A percentile compares a stretch with the other conserved stretches of the same genome.
Conservation (phyloP, 2,888 invertebrate species). For the Eupithecia subumbrata region DNA sequence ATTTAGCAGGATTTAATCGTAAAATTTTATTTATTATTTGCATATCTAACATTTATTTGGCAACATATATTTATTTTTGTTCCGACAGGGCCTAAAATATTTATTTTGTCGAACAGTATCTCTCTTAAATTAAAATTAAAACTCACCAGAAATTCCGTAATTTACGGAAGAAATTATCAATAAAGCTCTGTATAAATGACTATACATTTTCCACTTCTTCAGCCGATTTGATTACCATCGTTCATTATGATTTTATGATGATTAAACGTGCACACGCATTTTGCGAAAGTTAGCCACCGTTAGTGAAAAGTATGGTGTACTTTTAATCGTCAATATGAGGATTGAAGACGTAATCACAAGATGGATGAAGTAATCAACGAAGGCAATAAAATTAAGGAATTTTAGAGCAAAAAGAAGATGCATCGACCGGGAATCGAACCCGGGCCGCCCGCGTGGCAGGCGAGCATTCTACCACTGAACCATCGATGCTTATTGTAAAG, state of each 20-base stretch:
- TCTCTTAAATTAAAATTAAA: background rate
- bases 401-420: constrained; percentile 55
- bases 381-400: background rate
- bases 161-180: constrained; percentile 23
- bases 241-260: constrained; percentile 21
- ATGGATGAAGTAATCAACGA: background rate
- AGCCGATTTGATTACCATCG: constrained; percentile 3
- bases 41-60: background rate
- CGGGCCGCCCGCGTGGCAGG: constrained; percentile 84
- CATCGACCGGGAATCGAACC: constrained; percentile 83
- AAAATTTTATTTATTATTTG: background rate
- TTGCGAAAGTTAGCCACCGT: background rate
- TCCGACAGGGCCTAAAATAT: background rate
- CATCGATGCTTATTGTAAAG: constrained; percentile 73
- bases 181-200: constrained; percentile 16
- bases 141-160: constrained; percentile 9
- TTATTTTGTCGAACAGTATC: background rate
- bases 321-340: too few relatives aligned
- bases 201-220: constrained; percentile 23
- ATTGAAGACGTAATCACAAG: too few relatives aligned
- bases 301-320: background rate
- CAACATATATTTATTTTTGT: background rate
- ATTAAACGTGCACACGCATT: constrained; percentile 5
- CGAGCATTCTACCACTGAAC: constrained; percentile 85
- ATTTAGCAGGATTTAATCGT: background rate